Percentiles rank a stretch among this genome's conserved stretches.
These are phyloP conservation scores for Himalopsyche kuldschensis DNA, from an alignment of 2,888 invertebrate species.

Conservation along the genomic window DNA sequence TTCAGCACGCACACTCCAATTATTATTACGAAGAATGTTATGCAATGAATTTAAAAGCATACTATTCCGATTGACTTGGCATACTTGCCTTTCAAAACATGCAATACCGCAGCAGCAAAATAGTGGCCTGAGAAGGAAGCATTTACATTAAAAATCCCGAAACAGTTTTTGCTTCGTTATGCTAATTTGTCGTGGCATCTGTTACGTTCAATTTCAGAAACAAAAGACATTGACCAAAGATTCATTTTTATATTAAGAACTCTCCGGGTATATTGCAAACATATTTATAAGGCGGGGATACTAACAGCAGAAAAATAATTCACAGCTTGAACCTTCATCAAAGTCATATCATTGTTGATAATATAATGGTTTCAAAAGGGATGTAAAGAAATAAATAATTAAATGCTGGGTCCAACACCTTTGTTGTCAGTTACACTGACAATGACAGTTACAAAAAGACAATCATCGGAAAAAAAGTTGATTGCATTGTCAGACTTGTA, in stretches of 20 bases:
- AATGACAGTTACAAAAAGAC: no score
- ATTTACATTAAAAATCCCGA: neutral
- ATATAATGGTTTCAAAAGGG: neutral
- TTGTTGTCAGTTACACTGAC: no score
- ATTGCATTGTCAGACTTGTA: no score
- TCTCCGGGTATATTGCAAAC: no score
- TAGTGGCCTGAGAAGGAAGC: neutral
- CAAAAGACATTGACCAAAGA: no score
- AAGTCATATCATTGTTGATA: neutral
- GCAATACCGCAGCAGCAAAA: neutral
- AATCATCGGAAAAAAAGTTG: no score
- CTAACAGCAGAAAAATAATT: neutral
- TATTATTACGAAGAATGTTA: neutral
- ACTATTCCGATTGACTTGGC: neutral
- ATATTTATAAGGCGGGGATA: no score
- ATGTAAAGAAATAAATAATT: neutral
- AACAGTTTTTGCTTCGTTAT: neutral
- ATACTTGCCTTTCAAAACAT: neutral
- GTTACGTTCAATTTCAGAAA: no score
- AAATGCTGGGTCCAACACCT: neutral
- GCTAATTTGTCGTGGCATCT: neutral
- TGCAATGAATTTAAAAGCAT: neutral
- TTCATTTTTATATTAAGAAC: no score
- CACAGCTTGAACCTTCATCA: neutral
- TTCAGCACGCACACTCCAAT: neutral